Conservation (phyloP, 2,797 vertebrate genomes). For the Bovichtus diacanthus region DNA sequence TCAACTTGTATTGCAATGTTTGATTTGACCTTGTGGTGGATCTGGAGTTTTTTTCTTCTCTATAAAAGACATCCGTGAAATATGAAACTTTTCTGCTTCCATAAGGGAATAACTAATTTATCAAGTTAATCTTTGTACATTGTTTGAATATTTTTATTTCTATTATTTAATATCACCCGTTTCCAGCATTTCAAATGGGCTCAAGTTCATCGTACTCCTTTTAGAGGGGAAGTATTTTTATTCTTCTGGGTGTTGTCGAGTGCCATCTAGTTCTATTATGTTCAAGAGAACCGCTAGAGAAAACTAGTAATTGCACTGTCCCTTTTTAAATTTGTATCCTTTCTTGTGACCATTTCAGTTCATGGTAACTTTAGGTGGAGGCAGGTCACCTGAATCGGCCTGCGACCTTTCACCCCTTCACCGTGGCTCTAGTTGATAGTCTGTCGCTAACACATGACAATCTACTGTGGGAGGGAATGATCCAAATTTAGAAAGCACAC, state of each 20-base stretch:
- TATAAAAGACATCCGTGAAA: background rate
- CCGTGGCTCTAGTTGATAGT: slow-evolving; percentile 61
- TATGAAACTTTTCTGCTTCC: background rate
- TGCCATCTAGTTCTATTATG: too few species aligned
- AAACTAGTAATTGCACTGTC: too few species aligned
- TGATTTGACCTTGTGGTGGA: background rate
- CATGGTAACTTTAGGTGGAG: background rate
- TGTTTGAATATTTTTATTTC: background rate
- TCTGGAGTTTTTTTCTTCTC: background rate
- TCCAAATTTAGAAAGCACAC: slow-evolving; percentile 75
- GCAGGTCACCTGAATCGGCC: background rate
- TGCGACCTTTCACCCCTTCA: slow-evolving; percentile 46
- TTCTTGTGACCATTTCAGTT: too few species aligned
- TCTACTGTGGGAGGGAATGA: slow-evolving; percentile 36
- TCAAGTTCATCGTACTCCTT: too few species aligned
- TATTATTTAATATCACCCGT: background rate
- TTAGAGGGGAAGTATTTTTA: too few species aligned
- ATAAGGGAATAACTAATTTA: background rate
- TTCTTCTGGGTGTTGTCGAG: too few species aligned
- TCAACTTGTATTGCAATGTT: slow-evolving; percentile 5
- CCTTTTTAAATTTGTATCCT: too few species aligned
- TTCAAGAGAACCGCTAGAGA: too few species aligned
- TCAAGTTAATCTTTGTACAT: background rate
- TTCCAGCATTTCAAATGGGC: background rate
- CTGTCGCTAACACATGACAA: slow-evolving; percentile 62